Evolutionary conservation across 30 jellyfish, hydroid and myxozoan species (phyloP).

Genomic region (Turritopsis rubra): DNA sequence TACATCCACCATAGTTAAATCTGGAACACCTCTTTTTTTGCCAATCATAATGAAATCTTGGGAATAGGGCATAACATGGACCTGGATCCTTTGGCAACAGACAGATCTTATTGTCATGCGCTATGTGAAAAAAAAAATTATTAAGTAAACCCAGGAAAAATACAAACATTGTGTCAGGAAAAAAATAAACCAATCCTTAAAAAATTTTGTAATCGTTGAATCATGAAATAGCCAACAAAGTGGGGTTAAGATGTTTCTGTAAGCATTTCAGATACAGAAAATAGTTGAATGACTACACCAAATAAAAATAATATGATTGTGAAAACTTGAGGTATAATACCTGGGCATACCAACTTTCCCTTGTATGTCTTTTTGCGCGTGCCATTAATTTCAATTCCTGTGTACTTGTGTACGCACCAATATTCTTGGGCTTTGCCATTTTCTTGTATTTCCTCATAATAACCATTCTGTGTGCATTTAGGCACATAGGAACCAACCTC

Average conservation of each 20-base stretch:
- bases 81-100: conserved; percentile 32
- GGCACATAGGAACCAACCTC: conserved; percentile 11
- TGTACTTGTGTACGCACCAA: conserved; percentile 14
- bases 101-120: conserved; percentile 19
- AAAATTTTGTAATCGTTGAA: neutral
- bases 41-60: conserved; percentile 33
- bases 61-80: conserved; percentile 22
- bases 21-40: conserved; percentile 9
- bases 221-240: neutral
- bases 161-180: too few species aligned
- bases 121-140: neutral
- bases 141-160: too few species aligned
- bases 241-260: too few species aligned
- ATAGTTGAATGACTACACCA: too few species aligned
- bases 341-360: conserved; percentile 12
- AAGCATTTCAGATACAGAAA: too few species aligned
- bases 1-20: conserved; percentile 37
- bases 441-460: conserved; percentile 9
- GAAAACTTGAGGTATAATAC: neutral
- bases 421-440: neutral
- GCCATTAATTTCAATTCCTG: conserved; percentile 16
- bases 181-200: too few species aligned
- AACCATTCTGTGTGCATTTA: conserved; percentile 5
- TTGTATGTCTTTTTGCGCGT: conserved; percentile 7
- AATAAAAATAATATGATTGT: too few species aligned